phyloP scores from a whole-genome alignment of 2,888 invertebrate species.

The Trachelus tabidus region DNA sequence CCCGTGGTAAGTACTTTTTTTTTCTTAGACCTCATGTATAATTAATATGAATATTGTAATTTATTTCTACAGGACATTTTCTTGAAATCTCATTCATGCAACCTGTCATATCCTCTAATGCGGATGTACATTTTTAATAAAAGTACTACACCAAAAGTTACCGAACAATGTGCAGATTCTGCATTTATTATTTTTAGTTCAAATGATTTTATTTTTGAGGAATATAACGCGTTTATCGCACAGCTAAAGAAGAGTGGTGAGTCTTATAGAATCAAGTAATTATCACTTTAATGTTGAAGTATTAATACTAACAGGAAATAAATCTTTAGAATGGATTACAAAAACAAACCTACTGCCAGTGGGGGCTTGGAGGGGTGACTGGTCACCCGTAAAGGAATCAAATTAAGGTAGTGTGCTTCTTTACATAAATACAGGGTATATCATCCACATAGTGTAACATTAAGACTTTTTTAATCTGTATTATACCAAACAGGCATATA shows the following conservation, averaged over 20 bases:
- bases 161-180: neutral
- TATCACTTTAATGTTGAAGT: neutral
- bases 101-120: slow-evolving; percentile 40
- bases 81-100: slow-evolving; percentile 40
- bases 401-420: neutral
- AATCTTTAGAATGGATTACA: slow-evolving; percentile 70
- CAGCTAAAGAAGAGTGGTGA: slow-evolving; percentile 46
- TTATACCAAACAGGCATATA: slow-evolving; percentile 25
- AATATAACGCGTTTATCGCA: slow-evolving; percentile 49
- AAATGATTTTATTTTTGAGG: slow-evolving; percentile 44
- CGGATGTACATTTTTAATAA: slow-evolving; percentile 19
- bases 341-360: slow-evolving; percentile 71
- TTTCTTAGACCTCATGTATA: slow-evolving; percentile 11
- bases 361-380: slow-evolving; percentile 70
- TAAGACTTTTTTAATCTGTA: neutral
- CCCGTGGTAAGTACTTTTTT: slow-evolving; percentile 40
- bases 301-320: slow-evolving; percentile 1
- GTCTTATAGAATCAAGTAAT: neutral
- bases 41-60: slow-evolving; percentile 7
- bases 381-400: neutral
- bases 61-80: slow-evolving; percentile 18
- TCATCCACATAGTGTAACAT: neutral
- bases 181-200: slow-evolving; percentile 33
- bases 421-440: neutral
- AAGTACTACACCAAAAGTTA: neutral